These are phyloP conservation scores for Drosophila demipolita DNA, from an alignment of 2,888 invertebrate species.

Conservation along the genomic window DNA sequence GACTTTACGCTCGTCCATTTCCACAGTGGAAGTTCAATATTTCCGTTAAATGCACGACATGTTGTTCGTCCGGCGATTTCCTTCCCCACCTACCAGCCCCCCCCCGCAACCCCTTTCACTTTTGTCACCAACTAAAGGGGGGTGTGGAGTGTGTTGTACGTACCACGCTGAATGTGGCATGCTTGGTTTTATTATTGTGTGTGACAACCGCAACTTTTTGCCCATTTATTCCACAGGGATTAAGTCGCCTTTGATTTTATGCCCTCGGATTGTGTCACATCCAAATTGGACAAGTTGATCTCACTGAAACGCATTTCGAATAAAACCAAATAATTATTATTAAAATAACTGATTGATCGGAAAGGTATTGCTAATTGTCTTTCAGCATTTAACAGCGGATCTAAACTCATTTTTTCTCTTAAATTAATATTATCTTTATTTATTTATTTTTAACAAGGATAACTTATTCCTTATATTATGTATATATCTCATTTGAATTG, in stretches of 20 bases:
- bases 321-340: constrained; percentile 3
- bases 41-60: constrained; percentile 71
- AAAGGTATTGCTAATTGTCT: background rate
- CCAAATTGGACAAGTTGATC: constrained; percentile 4
- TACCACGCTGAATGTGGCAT: constrained; percentile 2
- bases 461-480: too few relatives aligned
- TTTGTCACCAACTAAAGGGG: constrained; percentile 27
- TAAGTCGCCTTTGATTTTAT: constrained; percentile 8
- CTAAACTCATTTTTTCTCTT: too few relatives aligned
- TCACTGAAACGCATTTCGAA: background rate
- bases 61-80: constrained; percentile 70
- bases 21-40: constrained; percentile 64
- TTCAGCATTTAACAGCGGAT: too few relatives aligned
- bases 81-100: constrained; percentile 10
- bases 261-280: background rate
- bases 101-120: constrained; percentile 9
- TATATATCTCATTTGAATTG: background rate
- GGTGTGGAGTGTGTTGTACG: background rate
- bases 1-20: constrained; percentile 48
- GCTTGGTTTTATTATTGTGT: background rate
- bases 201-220: background rate
- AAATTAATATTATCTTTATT: background rate
- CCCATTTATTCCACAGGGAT: constrained; percentile 1
- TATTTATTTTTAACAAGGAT: too few relatives aligned
- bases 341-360: background rate